A percentile compares a stretch with the other conserved stretches of the same genome.
Evolutionary conservation across 2,797 vertebrate genomes (phyloP).

Genomic region (Esox lucius): DNA sequence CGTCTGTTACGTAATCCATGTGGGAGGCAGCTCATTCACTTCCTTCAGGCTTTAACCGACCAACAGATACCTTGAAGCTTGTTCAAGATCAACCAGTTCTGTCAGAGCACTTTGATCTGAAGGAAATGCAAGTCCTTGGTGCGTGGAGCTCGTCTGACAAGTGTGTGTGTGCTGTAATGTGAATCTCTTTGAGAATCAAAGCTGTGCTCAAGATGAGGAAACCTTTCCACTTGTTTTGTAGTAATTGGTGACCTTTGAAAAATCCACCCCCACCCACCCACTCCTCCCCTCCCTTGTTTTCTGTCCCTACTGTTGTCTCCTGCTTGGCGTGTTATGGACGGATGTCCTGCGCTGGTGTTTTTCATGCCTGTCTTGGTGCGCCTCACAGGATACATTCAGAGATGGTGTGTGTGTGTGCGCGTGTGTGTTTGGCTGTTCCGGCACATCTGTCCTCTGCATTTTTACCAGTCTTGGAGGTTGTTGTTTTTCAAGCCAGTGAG

Average conservation of each 20-base stretch:
- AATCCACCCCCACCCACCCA: background rate
- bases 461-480: slow-evolving; percentile 53
- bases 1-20: background rate
- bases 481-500: slow-evolving; percentile 75
- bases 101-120: slow-evolving; percentile 50
- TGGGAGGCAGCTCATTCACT: background rate
- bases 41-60: background rate
- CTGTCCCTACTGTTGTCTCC: slow-evolving; percentile 51
- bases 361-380: slow-evolving; percentile 67
- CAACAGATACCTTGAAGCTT: slow-evolving; percentile 14
- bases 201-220: slow-evolving; percentile 52
- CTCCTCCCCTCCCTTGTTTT: slow-evolving; percentile 7
- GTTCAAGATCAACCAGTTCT: slow-evolving; percentile 16
- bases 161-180: slow-evolving; percentile 20
- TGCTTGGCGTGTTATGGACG: slow-evolving; percentile 73
- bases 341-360: slow-evolving; percentile 75
- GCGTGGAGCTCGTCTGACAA: slow-evolving; percentile 30
- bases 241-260: slow-evolving; percentile 52
- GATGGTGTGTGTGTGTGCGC: slow-evolving; percentile 36
- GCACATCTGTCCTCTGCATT: slow-evolving; percentile 79
- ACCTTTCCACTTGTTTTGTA: slow-evolving; percentile 74
- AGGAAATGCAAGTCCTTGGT: slow-evolving; percentile 50
- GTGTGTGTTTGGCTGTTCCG: slow-evolving; percentile 63
- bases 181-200: slow-evolving; percentile 29
- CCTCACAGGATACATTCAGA: slow-evolving; percentile 72